Base-by-base conservation (phyloP, 2,797 vertebrate genomes). In the Lophius americanus region DNA sequence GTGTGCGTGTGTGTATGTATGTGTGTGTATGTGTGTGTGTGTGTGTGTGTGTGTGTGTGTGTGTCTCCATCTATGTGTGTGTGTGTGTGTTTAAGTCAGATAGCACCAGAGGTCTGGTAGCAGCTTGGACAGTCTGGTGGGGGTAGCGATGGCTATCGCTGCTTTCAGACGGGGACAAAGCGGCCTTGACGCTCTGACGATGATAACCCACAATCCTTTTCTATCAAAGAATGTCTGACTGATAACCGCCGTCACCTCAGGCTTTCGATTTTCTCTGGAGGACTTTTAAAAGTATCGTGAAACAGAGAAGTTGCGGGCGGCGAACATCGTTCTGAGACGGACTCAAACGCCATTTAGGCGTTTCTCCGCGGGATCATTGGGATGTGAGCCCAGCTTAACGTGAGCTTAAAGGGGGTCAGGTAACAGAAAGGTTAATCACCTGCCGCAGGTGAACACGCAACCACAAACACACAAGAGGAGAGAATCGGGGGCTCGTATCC, bases 351-450 rank as follows among this genome's bases (percentile, higher is more conserved):
- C 57, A 60, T 10, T 79, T 65, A 70, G 38, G 70, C 67, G 51
- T 51, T 23, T 56, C 60, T 78, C 61, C 13, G 56, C 51, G 62
- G 77, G 75, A 80, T 81, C 64, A 60, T 68, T 75, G 64, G 54
- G 58, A 64, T 55, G 63, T 68, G 72, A 81, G 60, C 70, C 64
- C 68, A 66, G 64, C 60, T 82, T 80, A 82, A 81, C 69, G 53
- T 61, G 38, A 47, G 64, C 48, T 71, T 73, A 59, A 78, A 81
- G 56, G 64, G 57, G 69, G 72, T 82, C 82, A 74, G 70, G 68
- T 70, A 75, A 75, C 48, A 64, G 70, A 77, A 79, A 76, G 59
- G 60, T 58, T 49, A 23, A 65, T 62, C 66, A 77, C 58, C 69
- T 56, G 71, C 71, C 66, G 66, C 67, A 82, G 73, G 77, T 84